Evolutionary conservation across 1,140 invertebrate genomes (phyloP).

Genomic region (Drosophila bipectinata): DNA sequence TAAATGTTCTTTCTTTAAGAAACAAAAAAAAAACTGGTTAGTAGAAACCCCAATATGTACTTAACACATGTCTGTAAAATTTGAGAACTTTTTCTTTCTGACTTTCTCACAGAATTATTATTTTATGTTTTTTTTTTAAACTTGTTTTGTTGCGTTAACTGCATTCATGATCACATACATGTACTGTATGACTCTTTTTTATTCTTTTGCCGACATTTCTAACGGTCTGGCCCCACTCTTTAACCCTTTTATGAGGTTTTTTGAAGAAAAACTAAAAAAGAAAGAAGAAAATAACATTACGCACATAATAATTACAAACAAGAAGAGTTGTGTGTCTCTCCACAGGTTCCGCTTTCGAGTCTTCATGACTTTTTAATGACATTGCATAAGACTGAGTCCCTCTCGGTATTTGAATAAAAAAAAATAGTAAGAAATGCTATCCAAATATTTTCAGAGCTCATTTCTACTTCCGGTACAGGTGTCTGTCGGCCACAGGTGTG

Average conservation of each 20-base stretch:
- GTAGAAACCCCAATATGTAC: no score
- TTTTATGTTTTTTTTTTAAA: neutral
- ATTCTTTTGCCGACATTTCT: conserved; percentile 41
- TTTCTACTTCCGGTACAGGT: conserved; percentile 37
- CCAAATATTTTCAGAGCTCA: conserved; percentile 36
- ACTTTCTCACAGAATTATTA: conserved; percentile 27
- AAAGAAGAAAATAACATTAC: conserved; percentile 18
- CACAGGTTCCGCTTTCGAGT: conserved; percentile 12
- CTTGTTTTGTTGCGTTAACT: conserved; percentile 8
- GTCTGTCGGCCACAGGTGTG: conserved; percentile 28
- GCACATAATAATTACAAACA: conserved; percentile 40
- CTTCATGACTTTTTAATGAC: conserved; percentile 40
- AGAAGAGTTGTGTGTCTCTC: conserved; percentile 3
- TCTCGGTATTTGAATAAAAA: conserved; percentile 28
- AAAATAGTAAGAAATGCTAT: conserved; percentile 22
- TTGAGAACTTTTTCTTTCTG: conserved; percentile 5
- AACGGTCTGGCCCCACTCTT: conserved; percentile 42
- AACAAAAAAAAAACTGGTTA: no score
- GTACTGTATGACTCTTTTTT: conserved; percentile 4
- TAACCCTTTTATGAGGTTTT: conserved; percentile 43
- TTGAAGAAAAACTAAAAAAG: neutral
- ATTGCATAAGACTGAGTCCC: conserved; percentile 24
- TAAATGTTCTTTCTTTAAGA: no score
- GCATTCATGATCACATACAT: conserved; percentile 15
- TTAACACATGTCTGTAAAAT: neutral